A percentile compares a stretch with the other conserved stretches of the same genome.
Conservation (phyloP, 2,113 vertebrate genomes). For the Cairina moschata region DNA sequence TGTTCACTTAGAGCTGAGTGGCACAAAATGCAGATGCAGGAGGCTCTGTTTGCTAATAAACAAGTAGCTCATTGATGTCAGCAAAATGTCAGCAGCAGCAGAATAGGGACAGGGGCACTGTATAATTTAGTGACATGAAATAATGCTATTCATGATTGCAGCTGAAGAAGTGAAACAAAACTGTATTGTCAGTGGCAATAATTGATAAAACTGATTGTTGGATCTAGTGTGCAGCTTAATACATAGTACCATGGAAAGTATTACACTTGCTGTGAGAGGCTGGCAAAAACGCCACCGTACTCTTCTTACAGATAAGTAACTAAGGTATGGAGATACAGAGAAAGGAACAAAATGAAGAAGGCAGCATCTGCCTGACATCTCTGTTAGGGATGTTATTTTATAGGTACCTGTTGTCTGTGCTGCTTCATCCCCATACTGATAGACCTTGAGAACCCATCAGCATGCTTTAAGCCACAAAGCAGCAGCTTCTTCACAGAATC, state of each 20-base stretch:
- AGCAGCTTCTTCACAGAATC: not conserved
- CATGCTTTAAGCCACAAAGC: not conserved
- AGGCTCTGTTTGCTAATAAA: not conserved
- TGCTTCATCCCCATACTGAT: not conserved
- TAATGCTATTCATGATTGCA: not conserved
- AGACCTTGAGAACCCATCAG: not conserved
- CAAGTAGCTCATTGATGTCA: not conserved
- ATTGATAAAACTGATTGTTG: not conserved
- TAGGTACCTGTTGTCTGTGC: accelerated
- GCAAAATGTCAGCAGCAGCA: not conserved
- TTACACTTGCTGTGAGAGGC: not conserved
- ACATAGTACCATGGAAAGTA: not conserved
- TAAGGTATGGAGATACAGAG: not conserved
- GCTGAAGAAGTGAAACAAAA: not conserved
- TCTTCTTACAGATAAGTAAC: not conserved
- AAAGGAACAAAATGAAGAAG: not conserved
- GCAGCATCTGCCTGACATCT: not conserved
- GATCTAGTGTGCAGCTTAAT: not conserved
- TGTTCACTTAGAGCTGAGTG: accelerated
- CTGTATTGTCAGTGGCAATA: not conserved
- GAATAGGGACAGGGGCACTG: not conserved
- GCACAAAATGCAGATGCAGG: not conserved
- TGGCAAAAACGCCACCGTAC: not conserved
- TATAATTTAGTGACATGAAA: not conserved
- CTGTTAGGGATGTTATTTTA: not conserved